phyloP scores from a whole-genome alignment of 2,797 vertebrate genomes.

The Ispidina picta region DNA sequence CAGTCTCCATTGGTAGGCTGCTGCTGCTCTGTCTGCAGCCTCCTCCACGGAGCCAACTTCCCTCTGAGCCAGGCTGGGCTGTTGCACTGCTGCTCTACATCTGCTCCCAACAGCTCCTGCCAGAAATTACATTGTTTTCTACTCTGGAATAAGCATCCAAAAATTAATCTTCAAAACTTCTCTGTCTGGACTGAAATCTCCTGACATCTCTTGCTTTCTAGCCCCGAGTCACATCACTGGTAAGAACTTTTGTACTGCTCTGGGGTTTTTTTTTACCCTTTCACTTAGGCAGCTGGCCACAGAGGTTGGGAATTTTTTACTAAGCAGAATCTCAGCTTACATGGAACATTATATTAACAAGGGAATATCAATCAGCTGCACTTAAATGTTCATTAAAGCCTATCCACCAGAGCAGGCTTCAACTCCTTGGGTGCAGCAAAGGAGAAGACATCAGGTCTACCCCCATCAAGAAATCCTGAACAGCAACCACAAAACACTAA shows the following conservation, averaged over 20 bases:
- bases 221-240: not conserved
- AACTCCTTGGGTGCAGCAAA: not conserved
- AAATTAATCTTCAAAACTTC: conserved; percentile 18
- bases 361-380: not conserved
- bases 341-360: not conserved
- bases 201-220: not conserved
- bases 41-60: not conserved
- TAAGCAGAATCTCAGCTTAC: not conserved
- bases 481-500: not conserved
- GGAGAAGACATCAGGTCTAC: not conserved
- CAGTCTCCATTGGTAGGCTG: not conserved
- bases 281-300: not conserved
- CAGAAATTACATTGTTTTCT: conserved; percentile 28
- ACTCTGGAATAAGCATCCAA: not conserved
- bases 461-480: not conserved
- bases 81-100: not conserved
- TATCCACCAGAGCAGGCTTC: not conserved
- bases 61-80: not conserved
- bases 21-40: not conserved
- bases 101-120: not conserved
- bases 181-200: not conserved
- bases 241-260: not conserved
- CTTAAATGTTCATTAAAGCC: not conserved
- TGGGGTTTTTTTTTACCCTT: not conserved
- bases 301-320: not conserved